These are phyloP conservation scores for Rhea americana DNA, from an alignment of 2,113 vertebrate genomes.

Conservation along the genomic window DNA sequence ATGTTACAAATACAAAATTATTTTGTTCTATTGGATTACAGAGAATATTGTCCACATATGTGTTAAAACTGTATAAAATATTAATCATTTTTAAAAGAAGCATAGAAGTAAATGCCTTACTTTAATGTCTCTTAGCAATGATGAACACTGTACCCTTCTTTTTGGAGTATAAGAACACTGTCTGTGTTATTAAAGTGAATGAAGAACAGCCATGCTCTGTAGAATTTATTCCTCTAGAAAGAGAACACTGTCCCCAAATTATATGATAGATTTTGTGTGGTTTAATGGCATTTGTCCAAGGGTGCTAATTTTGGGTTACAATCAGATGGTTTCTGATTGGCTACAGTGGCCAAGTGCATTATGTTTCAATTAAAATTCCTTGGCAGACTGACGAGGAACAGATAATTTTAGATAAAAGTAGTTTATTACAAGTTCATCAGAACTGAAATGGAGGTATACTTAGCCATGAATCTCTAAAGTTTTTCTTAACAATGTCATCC, in stretches of 20 bases:
- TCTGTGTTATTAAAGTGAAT: background rate
- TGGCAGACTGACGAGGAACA: background rate
- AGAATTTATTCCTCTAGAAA: background rate
- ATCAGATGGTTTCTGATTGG: background rate
- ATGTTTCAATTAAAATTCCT: background rate
- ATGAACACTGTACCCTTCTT: background rate
- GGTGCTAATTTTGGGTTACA: background rate
- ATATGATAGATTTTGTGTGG: background rate
- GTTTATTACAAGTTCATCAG: rapidly evolving
- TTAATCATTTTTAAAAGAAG: background rate
- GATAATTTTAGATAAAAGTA: background rate
- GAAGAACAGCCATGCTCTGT: background rate
- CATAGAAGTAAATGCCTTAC: background rate
- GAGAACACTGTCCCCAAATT: background rate
- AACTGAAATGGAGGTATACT: background rate
- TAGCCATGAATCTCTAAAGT: background rate
- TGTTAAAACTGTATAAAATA: background rate
- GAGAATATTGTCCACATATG: background rate
- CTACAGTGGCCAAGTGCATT: background rate
- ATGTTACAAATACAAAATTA: background rate
- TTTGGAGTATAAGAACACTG: background rate
- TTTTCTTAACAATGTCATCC: background rate
- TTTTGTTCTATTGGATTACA: background rate
- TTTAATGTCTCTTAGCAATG: background rate
- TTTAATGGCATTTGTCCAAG: background rate